phyloP scores from a whole-genome alignment of 2,888 invertebrate species.

The Rotaria sp. region DNA sequence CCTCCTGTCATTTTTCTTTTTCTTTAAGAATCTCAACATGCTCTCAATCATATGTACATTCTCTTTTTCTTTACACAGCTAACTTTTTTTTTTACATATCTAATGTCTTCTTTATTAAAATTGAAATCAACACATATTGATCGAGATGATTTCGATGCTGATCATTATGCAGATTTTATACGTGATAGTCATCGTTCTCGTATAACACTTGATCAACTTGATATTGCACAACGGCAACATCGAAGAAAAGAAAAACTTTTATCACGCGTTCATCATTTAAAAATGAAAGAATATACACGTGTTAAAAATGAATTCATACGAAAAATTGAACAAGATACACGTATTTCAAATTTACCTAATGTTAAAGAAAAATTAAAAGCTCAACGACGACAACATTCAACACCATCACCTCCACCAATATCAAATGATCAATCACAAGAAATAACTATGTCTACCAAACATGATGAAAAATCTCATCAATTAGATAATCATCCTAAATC shows the following conservation, averaged over 20 bases:
- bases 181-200: conserved; percentile 5
- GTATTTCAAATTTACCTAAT: not conserved
- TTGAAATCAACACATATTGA: not conserved
- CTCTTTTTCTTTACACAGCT: not conserved
- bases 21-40: not conserved
- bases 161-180: not conserved
- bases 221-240: not conserved
- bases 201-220: not conserved
- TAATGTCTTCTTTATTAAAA: not conserved
- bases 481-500: not conserved
- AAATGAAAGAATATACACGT: conserved; percentile 17
- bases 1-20: not conserved
- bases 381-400: not conserved
- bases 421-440: not conserved
- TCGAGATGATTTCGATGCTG: not conserved
- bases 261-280: not conserved
- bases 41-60: not conserved
- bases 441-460: not conserved
- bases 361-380: not conserved
- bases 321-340: not conserved
- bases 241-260: not conserved
- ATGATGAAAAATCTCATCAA: not conserved
- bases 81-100: not conserved
- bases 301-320: not conserved
- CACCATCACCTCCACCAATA: not conserved